These are phyloP conservation scores for Ellobius talpinus DNA, from an alignment of 2,113 vertebrate genomes.

Conservation along the genomic window DNA sequence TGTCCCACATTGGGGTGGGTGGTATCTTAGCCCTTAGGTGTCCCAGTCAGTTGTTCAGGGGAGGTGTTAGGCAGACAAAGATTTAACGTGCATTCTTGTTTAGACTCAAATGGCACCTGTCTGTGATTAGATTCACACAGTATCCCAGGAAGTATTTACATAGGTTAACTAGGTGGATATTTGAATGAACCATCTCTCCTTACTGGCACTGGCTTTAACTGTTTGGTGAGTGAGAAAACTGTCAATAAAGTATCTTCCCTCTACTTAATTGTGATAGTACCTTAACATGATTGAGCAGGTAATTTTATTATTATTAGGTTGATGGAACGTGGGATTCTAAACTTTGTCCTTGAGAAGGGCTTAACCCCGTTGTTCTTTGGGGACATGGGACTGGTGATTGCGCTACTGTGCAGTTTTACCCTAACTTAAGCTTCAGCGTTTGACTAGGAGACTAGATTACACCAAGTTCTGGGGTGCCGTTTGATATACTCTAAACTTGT, in stretches of 20 bases:
- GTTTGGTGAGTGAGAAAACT: background rate
- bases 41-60: background rate
- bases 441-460: background rate
- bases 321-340: background rate
- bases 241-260: background rate
- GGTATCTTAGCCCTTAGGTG: background rate
- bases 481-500: background rate
- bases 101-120: background rate
- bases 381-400: background rate
- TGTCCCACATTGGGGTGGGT: background rate
- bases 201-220: background rate
- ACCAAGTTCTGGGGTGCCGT: background rate
- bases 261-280: background rate
- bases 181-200: background rate
- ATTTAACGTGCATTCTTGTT: constrained; percentile 51
- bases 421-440: background rate
- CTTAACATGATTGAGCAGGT: background rate
- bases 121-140: background rate
- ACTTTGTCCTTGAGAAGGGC: background rate
- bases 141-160: background rate
- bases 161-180: background rate
- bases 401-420: background rate
- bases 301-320: background rate
- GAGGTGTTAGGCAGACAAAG: background rate
- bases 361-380: background rate